Evolutionary conservation across 2,113 vertebrate species (phyloP), one percentile per base, ranked within the genome.

Genomic region (Podarcis muralis): DNA sequence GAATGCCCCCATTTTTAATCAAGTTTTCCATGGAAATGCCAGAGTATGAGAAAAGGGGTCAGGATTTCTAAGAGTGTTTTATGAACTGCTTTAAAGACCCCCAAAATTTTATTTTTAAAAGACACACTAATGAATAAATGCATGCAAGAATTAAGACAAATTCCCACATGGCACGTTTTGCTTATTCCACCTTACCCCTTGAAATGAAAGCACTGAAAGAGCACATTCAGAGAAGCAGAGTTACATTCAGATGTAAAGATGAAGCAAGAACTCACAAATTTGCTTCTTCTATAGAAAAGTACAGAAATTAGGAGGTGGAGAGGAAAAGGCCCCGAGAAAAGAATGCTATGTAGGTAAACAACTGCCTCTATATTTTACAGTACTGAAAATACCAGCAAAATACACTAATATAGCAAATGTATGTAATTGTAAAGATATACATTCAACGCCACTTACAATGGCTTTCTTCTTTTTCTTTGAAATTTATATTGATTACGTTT

Each of bases 341-440:
- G 91, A 96, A 93, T 93, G 95, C 92, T 94, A 92, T 74, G 75
- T 90, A 77, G 82, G 93, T 93, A 91, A 95, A 88, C 92, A 96
- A 93, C 89, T 95, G 93, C 89, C 88, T 93, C 94, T 92, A 92
- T 94, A 92, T 94, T 83, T 83, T 87, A 92, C 1, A 89, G 91
- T 76, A 92, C 88, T 93, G 91, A 93, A 88, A 95, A 92, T 53
- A 85, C 88, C 92, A 89, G n/a, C 37, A 89, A 74, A 85, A 89
- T 87, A 89, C 86, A 86, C 65, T 4, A 6, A 95, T 78, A 91
- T 91, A 92, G 94, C 95, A 94, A 95, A 92, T 90, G 92, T 92
- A 89, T 94, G 93, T 93, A 95, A 91, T 87, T 94, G 95, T 95
- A 95, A 92, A 90, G 91, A 84, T 93, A 92, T 93, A 93, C 0